Evolutionary conservation across 2,888 invertebrate genomes (phyloP).

Genomic region (Aphodius granarius): DNA sequence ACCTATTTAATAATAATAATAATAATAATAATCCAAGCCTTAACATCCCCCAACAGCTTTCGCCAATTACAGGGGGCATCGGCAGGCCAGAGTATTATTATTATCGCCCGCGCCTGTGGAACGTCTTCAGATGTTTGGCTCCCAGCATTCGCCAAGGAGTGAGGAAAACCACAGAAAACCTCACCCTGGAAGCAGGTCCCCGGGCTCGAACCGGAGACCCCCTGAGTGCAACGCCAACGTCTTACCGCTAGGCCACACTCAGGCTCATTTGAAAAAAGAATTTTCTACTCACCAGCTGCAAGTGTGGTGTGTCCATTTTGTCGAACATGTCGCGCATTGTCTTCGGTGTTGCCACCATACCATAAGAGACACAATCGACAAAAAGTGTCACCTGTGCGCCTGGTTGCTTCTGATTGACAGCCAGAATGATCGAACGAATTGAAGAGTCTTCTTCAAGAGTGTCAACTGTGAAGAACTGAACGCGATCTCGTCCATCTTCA

Average conservation of each 20-base stretch:
- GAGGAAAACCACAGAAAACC: too few relatives aligned
- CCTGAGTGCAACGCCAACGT: too few relatives aligned
- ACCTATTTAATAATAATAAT: too few relatives aligned
- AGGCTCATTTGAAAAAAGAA: neutral
- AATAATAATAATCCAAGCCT: too few relatives aligned
- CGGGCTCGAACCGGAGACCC: too few relatives aligned
- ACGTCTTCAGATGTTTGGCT: too few relatives aligned
- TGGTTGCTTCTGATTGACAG: conserved; percentile 59
- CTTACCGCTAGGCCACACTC: neutral
- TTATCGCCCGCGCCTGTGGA: too few relatives aligned
- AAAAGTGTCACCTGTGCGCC: conserved; percentile 64
- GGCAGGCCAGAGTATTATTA: too few relatives aligned
- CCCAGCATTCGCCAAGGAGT: too few relatives aligned
- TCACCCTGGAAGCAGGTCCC: too few relatives aligned
- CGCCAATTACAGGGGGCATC: too few relatives aligned
- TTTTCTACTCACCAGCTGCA: conserved; percentile 60
- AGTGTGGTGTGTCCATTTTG: conserved; percentile 56
- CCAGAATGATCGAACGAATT: conserved; percentile 60
- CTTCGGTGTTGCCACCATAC: conserved; percentile 63
- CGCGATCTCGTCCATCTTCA: conserved; percentile 60
- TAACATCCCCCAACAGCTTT: too few relatives aligned
- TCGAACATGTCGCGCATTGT: conserved; percentile 61
- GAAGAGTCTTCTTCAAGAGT: conserved; percentile 58
- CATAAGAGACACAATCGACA: conserved; percentile 66
- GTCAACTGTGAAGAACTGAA: conserved; percentile 65